Evolutionary conservation across 2,797 vertebrate genomes (phyloP), one percentile per base, ranked within the genome.

Genomic region (Cryptoblepharus egeriae): DNA sequence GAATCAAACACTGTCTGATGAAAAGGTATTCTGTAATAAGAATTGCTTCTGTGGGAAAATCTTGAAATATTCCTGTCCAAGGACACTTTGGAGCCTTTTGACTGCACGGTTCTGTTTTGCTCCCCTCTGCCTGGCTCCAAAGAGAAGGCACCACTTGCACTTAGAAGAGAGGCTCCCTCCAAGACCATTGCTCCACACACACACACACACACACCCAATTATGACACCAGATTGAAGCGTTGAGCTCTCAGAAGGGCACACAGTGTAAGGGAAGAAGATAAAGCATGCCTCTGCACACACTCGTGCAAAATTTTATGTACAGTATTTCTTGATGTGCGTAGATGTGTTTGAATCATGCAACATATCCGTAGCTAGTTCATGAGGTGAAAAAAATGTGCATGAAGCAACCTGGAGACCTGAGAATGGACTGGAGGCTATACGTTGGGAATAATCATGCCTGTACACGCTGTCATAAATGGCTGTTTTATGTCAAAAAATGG

Each of bases 401-500:
- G 76, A 74, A 86, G 78, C 80, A 82, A 60, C 28, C 63, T 35
- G 22, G 16, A 85, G n/a, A 10, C 42, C 63, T 0, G 0, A n/a
- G 39, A 32, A 12, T 79, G 74, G 18, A 73, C 42, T 39, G 73
- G 83, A 79, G 39, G 57, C 61, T 3, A 49, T 6, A 85, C 5
- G n/a, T n/a, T n/a, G 16, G 58, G 35, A 68, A 73, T 32, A 58
- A 20, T 16, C 75, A 65, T 22, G 32, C 86, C 45, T 74, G 35
- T 16, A 42, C 64, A 69, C 20, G 22, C 13, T 81, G 57, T 42
- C 86, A 76, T 39, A 87, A 89, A 90, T 32, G 76, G 79, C 78
- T 64, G 63, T 88, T 86, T 71, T 28, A 71, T 18, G 73, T 80
- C 70, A 85, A 58, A 75, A 5, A 16, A 87, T 77, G 85, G 79